These are phyloP conservation scores for Pelobates cultripes DNA, from an alignment of 2,797 vertebrate species.

Conservation along the genomic window DNA sequence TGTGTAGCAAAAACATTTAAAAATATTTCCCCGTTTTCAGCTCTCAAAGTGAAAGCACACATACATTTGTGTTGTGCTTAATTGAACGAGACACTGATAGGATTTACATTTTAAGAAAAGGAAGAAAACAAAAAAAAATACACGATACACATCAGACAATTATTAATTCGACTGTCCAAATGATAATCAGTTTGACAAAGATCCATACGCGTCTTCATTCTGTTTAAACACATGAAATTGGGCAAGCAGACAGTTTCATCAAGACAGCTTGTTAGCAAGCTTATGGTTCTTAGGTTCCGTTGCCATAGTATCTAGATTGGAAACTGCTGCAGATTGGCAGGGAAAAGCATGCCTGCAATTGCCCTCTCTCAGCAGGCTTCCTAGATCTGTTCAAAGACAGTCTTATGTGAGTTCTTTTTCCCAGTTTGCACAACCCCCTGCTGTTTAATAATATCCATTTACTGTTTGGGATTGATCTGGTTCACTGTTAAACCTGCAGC, in stretches of 20 bases:
- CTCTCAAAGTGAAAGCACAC: slow-evolving; percentile 8
- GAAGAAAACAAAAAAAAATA: slow-evolving; percentile 13
- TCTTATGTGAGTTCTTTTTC: slow-evolving; percentile 85
- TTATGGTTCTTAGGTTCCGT: slow-evolving; percentile 89
- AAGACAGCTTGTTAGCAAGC: slow-evolving; percentile 89
- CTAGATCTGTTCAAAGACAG: slow-evolving; percentile 85
- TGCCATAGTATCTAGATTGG: slow-evolving; percentile 91
- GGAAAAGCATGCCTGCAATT: slow-evolving; percentile 94
- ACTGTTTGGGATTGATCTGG: slow-evolving; percentile 91
- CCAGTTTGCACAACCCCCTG: slow-evolving; percentile 88
- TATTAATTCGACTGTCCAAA: slow-evolving; percentile 80
- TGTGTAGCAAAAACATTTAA: slow-evolving; percentile 34
- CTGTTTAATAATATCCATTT: slow-evolving; percentile 97
- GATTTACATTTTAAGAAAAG: slow-evolving; percentile 16
- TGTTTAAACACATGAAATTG: slow-evolving; percentile 89
- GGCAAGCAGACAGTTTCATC: slow-evolving; percentile 86
- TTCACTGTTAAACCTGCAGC: slow-evolving; percentile 82
- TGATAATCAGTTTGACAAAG: slow-evolving; percentile 85
- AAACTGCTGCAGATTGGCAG: slow-evolving; percentile 91
- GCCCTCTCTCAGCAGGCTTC: slow-evolving; percentile 88
- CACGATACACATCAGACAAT: slow-evolving; percentile 77
- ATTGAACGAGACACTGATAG: slow-evolving; percentile 45
- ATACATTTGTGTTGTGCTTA: slow-evolving; percentile 45
- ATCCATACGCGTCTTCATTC: slow-evolving; percentile 80
- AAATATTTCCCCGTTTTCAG: slow-evolving; percentile 37